Percentiles rank a stretch among this genome's conserved stretches.
Evolutionary conservation across 1,140 invertebrate species (phyloP).

Genomic region (Dendrolimus kikuchii): DNA sequence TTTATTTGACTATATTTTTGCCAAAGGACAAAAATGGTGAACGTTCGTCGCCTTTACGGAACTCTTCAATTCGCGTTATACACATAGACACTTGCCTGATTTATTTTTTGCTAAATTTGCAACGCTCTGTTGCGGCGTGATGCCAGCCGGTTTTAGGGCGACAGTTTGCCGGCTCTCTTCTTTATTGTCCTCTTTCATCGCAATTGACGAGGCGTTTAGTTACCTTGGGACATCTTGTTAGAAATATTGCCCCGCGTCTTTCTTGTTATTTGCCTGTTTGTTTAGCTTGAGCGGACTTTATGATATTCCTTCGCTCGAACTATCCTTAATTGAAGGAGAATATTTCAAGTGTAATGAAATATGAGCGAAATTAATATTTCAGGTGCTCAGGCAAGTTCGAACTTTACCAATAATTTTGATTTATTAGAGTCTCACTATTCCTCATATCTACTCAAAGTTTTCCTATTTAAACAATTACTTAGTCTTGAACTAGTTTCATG

Average conservation of each 20-base stretch:
- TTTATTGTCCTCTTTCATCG: constrained; percentile 2
- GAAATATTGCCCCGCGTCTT: too few species aligned
- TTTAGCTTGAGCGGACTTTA: too few species aligned
- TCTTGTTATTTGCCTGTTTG: too few species aligned
- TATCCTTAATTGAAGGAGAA: constrained; percentile 22
- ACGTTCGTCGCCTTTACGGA: too few species aligned
- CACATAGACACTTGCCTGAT: too few species aligned
- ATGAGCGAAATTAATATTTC: constrained; percentile 32
- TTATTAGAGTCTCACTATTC: constrained; percentile 27
- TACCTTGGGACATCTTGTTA: too few species aligned
- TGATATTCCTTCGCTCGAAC: constrained; percentile 7
- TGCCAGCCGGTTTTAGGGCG: constrained; percentile 12
- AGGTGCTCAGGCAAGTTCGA: constrained; percentile 26
- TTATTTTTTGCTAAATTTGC: constrained; percentile 53
- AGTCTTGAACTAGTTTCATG: background rate
- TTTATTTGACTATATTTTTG: too few species aligned
- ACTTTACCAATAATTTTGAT: constrained; percentile 45
- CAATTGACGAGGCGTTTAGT: background rate
- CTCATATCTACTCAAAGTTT: constrained; percentile 31
- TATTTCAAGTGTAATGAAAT: constrained; percentile 29
- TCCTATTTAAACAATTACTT: constrained; percentile 31
- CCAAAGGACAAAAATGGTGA: too few species aligned
- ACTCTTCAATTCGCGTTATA: too few species aligned
- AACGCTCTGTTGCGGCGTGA: constrained; percentile 35
- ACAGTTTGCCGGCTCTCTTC: constrained; percentile 1